Base-by-base conservation (phyloP, 2,797 vertebrate species). In the Myotis daubentonii region DNA sequence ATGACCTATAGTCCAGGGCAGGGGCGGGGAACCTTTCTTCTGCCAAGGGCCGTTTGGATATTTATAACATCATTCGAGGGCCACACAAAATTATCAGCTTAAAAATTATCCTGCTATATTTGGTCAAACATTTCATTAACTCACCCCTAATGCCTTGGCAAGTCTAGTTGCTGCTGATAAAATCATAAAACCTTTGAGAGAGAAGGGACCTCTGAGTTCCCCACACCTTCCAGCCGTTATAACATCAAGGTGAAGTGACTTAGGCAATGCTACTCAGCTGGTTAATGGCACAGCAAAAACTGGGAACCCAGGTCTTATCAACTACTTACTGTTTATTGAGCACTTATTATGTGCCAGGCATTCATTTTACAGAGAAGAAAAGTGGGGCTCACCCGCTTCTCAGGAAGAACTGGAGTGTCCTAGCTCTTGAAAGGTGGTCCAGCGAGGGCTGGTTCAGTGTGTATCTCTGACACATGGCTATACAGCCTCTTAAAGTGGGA, bases 291-390 rank as follows among this genome's bases (percentile, higher is more conserved):
- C 6, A 51, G 15, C 20, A 25, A 70, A 53, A 57, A 83, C 33
- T 10, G 38, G 38, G 44, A 87, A 60, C 15, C 19, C 22, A 49
- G 4, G 23, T 33, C 44, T 87, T 22, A n/a, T 19, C 23, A 72
- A 28, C 57, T 30, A 82, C 47, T 78, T 80, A 2, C 16, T 55
- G 0, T 65, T 65, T 49, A 19, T 3, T 51, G 44, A 36, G 36
- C 25, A 87, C n/a, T 75, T 72, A 70, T 16, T 70, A 41, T 19
- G 7, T 20, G 55, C 38, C 57, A 86, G 57, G 4, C 22, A 28
- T 68, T 66, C 79, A 33, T 68, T 81, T 65, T 23, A 91, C 33
- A 87, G 57, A 92, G 2, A 49, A 93, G 78, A 44, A 94, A 93
- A 78, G 71, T 72, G n/a, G 20, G 41, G 49, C 55, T 53, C 47